Conservation (phyloP, 2,888 invertebrate genomes). For the Heliconius erato region DNA sequence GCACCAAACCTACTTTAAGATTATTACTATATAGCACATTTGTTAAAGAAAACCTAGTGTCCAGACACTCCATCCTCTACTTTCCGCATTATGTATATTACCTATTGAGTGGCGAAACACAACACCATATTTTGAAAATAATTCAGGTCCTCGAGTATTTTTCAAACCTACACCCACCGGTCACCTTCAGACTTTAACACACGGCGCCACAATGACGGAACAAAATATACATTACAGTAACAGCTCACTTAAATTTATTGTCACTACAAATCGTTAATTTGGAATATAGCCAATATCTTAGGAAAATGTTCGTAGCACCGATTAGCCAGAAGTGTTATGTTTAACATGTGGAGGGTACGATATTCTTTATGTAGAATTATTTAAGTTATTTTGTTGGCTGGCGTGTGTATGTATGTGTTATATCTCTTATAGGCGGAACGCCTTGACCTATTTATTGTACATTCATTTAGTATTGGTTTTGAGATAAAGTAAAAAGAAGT, state of each 20-base stretch:
- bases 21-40: too few relatives aligned
- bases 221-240: conserved; percentile 16
- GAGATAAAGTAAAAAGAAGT: too few relatives aligned
- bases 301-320: conserved; percentile 50
- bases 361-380: conserved; percentile 24
- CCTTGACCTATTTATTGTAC: too few relatives aligned
- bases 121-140: not conserved
- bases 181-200: not conserved
- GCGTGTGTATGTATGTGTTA: not conserved
- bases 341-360: conserved; percentile 33
- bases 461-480: too few relatives aligned
- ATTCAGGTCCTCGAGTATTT: not conserved
- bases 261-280: conserved; percentile 57
- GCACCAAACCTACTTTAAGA: too few relatives aligned
- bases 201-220: not conserved
- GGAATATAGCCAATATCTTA: conserved; percentile 54
- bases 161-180: not conserved
- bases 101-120: not conserved
- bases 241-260: conserved; percentile 50
- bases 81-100: too few relatives aligned
- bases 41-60: too few relatives aligned
- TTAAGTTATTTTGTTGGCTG: conserved; percentile 24
- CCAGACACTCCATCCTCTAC: too few relatives aligned
- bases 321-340: conserved; percentile 40
- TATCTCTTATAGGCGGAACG: too few relatives aligned